Evolutionary conservation across 92 coral and sea anemone genomes (phyloP).

Genomic region (Epizoanthus ramosus): DNA sequence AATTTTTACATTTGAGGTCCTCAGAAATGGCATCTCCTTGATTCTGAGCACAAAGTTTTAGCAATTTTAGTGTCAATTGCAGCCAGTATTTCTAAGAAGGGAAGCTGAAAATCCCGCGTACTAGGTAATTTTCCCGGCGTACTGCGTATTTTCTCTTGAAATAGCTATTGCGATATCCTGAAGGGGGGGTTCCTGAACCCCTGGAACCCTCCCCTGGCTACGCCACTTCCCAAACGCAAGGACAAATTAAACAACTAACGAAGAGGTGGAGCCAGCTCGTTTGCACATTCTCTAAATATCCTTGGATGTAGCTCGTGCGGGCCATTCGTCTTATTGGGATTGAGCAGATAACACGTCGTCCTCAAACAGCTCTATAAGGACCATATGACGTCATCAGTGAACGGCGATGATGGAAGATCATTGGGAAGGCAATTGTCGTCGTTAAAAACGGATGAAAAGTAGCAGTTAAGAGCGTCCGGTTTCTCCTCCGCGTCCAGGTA

Average conservation of each 20-base stretch:
- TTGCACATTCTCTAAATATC: conserved; percentile 30
- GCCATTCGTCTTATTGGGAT: conserved; percentile 19
- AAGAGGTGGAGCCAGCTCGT: conserved; percentile 16
- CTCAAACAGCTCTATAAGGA: conserved; percentile 12
- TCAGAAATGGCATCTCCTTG: no score
- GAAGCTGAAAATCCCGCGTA: no score
- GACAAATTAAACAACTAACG: not conserved
- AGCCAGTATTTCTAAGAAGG: no score
- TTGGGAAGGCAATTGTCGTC: conserved; percentile 33
- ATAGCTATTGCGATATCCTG: no score
- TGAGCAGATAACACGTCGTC: conserved; percentile 32
- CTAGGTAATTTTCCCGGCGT: no score
- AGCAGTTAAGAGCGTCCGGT: conserved; percentile 51
- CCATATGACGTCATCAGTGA: conserved; percentile 31
- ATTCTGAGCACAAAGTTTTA: no score
- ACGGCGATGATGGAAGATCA: conserved; percentile 33
- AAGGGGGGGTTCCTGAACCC: no score
- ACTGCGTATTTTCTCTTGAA: no score
- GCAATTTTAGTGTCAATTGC: no score
- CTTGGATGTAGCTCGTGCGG: conserved; percentile 1
- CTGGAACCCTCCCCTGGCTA: no score
- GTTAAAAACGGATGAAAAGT: conserved; percentile 50
- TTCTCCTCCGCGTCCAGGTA: conserved; percentile 34
- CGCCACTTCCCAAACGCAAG: no score
- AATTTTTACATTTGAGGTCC: no score